Conservation (phyloP, 2,888 invertebrate species). For the Diplolepis rosae region DNA sequence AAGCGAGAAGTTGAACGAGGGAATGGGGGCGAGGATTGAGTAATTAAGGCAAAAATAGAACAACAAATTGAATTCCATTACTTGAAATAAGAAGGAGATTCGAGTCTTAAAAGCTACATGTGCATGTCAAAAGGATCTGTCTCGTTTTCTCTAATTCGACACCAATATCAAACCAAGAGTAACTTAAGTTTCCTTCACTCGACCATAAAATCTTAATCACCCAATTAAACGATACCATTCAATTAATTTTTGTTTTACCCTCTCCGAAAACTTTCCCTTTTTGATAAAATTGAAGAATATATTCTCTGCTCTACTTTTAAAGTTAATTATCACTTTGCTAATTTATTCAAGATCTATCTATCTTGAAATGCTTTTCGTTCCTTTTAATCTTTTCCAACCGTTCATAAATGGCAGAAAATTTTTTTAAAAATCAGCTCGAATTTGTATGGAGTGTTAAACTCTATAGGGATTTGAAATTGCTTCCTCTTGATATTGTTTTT, state of each 20-base stretch:
- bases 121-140: constrained; percentile 1
- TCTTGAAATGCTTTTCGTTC: no score
- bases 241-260: no score
- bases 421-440: neutral
- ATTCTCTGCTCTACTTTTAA: no score
- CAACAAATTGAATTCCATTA: constrained; percentile 53
- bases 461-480: neutral
- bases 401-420: no score
- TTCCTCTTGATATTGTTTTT: neutral
- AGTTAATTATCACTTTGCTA: no score
- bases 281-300: no score
- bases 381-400: no score
- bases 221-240: no score
- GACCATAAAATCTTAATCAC: constrained; percentile 17
- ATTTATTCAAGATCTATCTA: no score
- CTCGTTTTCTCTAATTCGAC: neutral
- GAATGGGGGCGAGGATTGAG: constrained; percentile 42
- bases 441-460: neutral
- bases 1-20: constrained; percentile 25
- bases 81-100: constrained; percentile 42
- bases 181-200: neutral
- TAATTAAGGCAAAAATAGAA: constrained; percentile 53
- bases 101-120: constrained; percentile 40
- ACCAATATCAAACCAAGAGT: neutral
- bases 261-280: no score